Evolutionary conservation across 2,113 vertebrate genomes (phyloP).

Genomic region (Syrrhaptes paradoxus): DNA sequence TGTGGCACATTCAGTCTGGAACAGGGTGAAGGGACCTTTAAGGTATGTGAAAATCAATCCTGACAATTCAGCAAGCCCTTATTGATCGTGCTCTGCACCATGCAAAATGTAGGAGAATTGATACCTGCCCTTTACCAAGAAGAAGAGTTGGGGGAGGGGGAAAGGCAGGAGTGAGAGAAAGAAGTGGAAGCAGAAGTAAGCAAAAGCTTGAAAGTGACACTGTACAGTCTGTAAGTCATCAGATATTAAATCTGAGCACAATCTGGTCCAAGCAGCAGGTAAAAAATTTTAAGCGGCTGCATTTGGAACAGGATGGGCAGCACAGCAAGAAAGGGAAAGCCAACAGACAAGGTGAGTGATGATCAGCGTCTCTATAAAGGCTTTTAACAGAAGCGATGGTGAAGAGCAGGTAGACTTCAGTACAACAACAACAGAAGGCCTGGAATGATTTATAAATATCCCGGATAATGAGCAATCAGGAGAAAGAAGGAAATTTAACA

Average conservation of each 20-base stretch:
- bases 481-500: conserved; percentile 33
- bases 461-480: conserved; percentile 13
- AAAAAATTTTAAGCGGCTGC: not conserved
- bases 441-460: not conserved
- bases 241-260: not conserved
- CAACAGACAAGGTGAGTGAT: not conserved
- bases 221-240: not conserved
- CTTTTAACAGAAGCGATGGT: not conserved
- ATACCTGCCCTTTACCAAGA: not conserved
- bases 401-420: not conserved
- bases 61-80: not conserved
- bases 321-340: not conserved
- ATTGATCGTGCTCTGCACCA: not conserved
- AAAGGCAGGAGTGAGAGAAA: not conserved
- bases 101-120: not conserved
- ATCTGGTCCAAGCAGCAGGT: not conserved
- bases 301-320: not conserved
- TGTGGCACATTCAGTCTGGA: not conserved
- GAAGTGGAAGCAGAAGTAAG: not conserved
- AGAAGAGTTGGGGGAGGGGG: not conserved
- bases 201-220: not conserved
- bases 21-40: not conserved
- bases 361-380: not conserved
- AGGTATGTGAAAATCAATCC: not conserved
- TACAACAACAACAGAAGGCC: not conserved